Evolutionary conservation across 2,797 vertebrate genomes (phyloP).

Genomic region (Uromys caudimaculatus): DNA sequence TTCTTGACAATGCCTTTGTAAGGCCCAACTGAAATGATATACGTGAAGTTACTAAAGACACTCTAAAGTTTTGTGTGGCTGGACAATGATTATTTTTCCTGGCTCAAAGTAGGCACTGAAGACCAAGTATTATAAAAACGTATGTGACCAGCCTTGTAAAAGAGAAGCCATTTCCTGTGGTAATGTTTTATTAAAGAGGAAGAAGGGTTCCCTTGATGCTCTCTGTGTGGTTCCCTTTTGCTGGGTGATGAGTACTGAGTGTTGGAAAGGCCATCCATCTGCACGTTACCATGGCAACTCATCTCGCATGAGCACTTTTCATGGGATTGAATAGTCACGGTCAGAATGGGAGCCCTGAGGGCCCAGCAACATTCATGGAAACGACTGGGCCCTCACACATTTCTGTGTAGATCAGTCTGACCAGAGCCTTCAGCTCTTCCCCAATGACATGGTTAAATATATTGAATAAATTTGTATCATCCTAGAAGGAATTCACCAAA

Average conservation of each 20-base stretch:
- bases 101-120: slow-evolving; percentile 17
- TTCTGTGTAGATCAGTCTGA: background rate
- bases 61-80: slow-evolving; percentile 33
- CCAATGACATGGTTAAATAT: background rate
- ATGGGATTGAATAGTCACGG: background rate
- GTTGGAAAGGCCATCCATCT: background rate
- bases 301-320: background rate
- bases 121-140: background rate
- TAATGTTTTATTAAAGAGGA: slow-evolving; percentile 5
- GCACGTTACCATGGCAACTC: background rate
- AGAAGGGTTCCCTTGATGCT: background rate
- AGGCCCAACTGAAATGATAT: slow-evolving; percentile 40
- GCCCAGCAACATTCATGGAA: too few species aligned
- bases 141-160: background rate
- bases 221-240: background rate
- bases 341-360: background rate
- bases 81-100: slow-evolving; percentile 52
- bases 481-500: slow-evolving; percentile 11
- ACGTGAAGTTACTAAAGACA: slow-evolving; percentile 62
- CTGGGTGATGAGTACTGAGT: background rate
- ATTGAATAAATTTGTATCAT: background rate
- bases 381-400: background rate
- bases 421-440: background rate
- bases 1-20: slow-evolving; percentile 53
- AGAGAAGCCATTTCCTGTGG: slow-evolving; percentile 36